Evolutionary conservation across 2,888 invertebrate genomes (phyloP), one percentile per base, ranked within the genome.

Genomic region (Acleris sparsana): DNA sequence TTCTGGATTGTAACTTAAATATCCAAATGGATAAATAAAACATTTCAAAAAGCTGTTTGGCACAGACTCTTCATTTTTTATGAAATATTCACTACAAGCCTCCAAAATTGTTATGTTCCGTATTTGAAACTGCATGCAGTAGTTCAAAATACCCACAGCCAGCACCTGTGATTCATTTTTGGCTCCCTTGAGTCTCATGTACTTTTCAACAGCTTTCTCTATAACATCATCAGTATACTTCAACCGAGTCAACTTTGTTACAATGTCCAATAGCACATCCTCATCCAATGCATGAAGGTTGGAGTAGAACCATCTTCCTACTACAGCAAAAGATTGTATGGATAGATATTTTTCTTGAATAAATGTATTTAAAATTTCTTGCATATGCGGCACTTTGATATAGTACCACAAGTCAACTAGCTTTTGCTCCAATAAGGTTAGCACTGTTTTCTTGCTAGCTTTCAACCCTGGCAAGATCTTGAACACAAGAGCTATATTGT

Each of bases 211-310:
- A 33, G 94, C 93, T 71, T 86, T 92, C 73, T 94, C 93, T 44
- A 95, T 83, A 73, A 92, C 89, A 51, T 85, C 72, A 82, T 95
- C 94, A 44, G 89, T 87, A 73, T 94, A 94, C 56, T 93, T 89
- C 9, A 94, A 82, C 51, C 86, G 85, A 4, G 91, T 93, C 56
- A 95, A 91, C 68, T 93, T 93, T 53, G 92, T 87, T 22, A 95
- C 80, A 53, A 95, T 82, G 69, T 93, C 92, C 56, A 93, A 82
- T 16, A 94, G 74, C 56, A 94, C 89, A 62, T 93, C 93, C 75
- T 95, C 95, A 68, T 92, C 91, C 16, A 94, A 79, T 7, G 91
- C 86, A 82, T 95, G 94, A 58, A 95, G 93, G 73, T 95, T 94
- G 18, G 93, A 83, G 68, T 88, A 90, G 5, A 94, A 83, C 95